phyloP scores from a whole-genome alignment of 2,797 vertebrate species.

The Pristis pectinata region DNA sequence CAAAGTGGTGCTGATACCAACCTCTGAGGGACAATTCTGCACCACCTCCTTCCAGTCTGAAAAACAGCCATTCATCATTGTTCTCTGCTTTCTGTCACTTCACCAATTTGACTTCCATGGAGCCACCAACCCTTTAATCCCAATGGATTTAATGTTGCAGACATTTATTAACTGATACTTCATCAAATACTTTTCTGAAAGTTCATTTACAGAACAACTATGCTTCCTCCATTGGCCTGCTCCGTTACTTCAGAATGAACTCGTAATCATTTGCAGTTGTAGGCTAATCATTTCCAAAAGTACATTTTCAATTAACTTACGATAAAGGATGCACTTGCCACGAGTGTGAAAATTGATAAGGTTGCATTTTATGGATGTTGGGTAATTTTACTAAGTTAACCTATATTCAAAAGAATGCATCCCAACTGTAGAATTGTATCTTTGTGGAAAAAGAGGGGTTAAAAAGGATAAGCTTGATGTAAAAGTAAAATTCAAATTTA shows the following conservation, averaged over 20 bases:
- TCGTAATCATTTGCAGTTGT: background rate
- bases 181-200: background rate
- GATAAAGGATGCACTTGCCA: background rate
- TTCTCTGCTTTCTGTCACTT: background rate
- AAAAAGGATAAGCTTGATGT: background rate
- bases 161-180: background rate
- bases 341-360: background rate
- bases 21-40: background rate
- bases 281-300: background rate
- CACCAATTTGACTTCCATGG: background rate
- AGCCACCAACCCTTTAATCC: background rate
- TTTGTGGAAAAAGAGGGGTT: background rate
- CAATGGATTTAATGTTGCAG: background rate
- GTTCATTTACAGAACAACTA: background rate
- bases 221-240: too few relatives aligned
- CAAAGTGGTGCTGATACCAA: background rate
- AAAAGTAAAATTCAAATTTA: background rate
- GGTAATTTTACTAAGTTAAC: background rate
- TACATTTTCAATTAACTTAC: background rate
- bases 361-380: background rate
- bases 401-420: too few relatives aligned
- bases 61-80: background rate
- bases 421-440: background rate
- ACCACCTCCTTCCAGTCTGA: background rate
- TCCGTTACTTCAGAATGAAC: background rate